Base-by-base conservation (phyloP, 2,888 invertebrate genomes). In the Parnassius orleans region DNA sequence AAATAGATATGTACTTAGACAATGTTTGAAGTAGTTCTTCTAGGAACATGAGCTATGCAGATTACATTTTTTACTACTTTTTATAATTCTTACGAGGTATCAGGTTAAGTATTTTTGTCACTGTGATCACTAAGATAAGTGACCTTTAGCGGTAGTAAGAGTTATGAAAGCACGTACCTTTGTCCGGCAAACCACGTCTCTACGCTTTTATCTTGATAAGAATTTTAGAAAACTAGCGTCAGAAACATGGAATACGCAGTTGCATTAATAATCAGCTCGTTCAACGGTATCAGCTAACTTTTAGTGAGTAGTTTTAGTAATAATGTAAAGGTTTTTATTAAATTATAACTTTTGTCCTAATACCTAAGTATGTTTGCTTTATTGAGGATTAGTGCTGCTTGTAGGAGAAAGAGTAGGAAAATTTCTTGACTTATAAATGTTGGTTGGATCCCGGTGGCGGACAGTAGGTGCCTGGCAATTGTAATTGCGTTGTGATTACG, bases 171-270 rank as follows among this genome's bases (percentile, higher is more conserved):
- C 43, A 57, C 53, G 53, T 61, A 33, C 94, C 94, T 69, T 93
- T 93, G 74, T 92, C 84, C 1, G 94, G 94, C 9, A 94, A 93
- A 70, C 92, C 93, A 55, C 93, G 86, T 72, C 91, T 90, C 78
- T 24, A 82, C 76, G 43, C 73, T 86, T 79, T 94, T 94, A 77
- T 93, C 93, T 75, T 91, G 83, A 81, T 93, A 93, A 42, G 93
- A 94, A 72, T 93, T 92, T 55, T 92, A 71, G 76, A 94, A 48
- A 48, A 95, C 91, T 65, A 95, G 78, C 2, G 92, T 74, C 56
- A 95, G 90, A 83, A 95, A 96, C 65, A 95, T 84, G 60, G 94
- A 76, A 78, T 95, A 95, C 12, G 94, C 93, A 14, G 95, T 92
- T 9, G 93, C 89, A 73, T 94, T 94, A 58, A 94, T 95, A 71